Evolutionary conservation across 1,140 invertebrate species (phyloP).

Genomic region (Camponotus floridanus): DNA sequence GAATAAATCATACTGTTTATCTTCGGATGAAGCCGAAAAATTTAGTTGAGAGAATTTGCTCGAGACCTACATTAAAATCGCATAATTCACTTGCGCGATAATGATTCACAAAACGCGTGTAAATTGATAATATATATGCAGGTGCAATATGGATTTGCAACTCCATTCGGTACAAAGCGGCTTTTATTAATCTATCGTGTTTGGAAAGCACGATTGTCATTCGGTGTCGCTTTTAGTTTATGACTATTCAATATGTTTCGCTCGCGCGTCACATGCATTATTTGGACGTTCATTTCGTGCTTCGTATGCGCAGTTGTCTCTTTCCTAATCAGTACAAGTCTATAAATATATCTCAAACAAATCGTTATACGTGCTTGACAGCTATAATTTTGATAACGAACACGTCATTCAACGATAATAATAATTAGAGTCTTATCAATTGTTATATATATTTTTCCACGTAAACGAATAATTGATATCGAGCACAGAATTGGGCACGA

Average conservation of each 20-base stretch:
- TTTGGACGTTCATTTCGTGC: conserved; percentile 11
- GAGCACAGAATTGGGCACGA: not conserved
- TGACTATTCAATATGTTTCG: conserved; percentile 66
- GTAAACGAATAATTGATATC: not conserved
- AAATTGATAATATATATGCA: not conserved
- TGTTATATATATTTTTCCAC: not conserved
- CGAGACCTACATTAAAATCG: not conserved
- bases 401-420: not conserved
- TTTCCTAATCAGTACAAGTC: not conserved
- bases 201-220: conserved; percentile 31
- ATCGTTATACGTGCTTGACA: too few relatives aligned
- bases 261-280: conserved; percentile 29
- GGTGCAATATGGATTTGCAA: not conserved
- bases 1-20: conserved; percentile 41
- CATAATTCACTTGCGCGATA: not conserved
- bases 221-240: conserved; percentile 25
- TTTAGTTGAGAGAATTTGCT: conserved; percentile 23
- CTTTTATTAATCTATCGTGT: conserved; percentile 33
- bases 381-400: not conserved
- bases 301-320: not conserved
- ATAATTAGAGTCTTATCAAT: conserved; percentile 1
- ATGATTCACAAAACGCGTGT: not conserved
- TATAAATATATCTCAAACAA: not conserved
- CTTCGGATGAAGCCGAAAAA: not conserved
- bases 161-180: not conserved